Percentiles rank a stretch among this genome's conserved stretches.
phyloP scores from a whole-genome alignment of 2,888 invertebrate species.

The Fragum sueziense region DNA sequence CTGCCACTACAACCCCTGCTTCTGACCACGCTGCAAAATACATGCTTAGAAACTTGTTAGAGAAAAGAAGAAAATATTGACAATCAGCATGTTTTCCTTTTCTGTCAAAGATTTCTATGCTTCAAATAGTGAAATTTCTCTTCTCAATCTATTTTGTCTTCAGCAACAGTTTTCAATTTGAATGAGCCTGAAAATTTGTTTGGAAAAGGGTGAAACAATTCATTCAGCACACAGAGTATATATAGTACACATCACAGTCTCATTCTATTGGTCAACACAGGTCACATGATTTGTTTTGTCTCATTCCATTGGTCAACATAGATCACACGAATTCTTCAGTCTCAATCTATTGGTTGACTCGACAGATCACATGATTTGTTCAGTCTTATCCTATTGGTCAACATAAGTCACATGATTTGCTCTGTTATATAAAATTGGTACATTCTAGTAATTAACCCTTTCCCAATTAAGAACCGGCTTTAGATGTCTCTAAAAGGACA shows the following conservation, averaged over 20 bases:
- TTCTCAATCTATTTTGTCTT: neutral
- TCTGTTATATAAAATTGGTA: too few species aligned
- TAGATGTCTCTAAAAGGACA: too few species aligned
- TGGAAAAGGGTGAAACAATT: neutral
- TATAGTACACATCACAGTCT: slow-evolving; percentile 6
- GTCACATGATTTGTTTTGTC: neutral
- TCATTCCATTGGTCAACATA: too few species aligned
- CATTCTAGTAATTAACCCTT: too few species aligned
- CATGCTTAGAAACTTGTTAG: too few species aligned
- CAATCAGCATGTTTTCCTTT: neutral
- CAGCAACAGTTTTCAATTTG: neutral
- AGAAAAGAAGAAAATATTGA: neutral
- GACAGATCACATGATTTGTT: too few species aligned
- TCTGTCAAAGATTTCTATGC: neutral
- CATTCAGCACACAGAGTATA: neutral
- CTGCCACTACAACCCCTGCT: too few species aligned
- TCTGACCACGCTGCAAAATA: too few species aligned
- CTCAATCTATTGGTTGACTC: too few species aligned
- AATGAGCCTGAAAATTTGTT: neutral
- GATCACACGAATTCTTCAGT: too few species aligned
- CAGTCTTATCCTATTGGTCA: neutral
- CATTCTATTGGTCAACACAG: neutral
- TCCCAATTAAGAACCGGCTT: too few species aligned
- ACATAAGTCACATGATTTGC: neutral
- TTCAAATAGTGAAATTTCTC: neutral